Conservation (phyloP, 2,797 vertebrate genomes). For the Sebastes nivosus region DNA sequence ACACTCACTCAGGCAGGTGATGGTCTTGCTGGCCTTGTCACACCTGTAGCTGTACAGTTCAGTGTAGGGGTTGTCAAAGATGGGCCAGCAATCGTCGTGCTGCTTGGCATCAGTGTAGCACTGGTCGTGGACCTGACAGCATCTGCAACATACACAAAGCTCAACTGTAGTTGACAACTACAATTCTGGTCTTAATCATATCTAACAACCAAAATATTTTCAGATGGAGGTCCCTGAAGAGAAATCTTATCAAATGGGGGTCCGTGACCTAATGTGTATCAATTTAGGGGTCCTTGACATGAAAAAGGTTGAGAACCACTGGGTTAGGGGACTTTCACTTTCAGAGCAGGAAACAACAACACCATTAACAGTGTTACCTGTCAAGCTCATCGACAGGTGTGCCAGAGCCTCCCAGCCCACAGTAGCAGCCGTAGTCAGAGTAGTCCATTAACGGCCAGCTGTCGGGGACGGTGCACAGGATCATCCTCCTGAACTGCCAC, state of each 20-base stretch:
- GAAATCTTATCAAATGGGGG: no score
- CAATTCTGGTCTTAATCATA: no score
- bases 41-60: conserved; percentile 57
- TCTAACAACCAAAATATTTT: no score
- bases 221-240: no score
- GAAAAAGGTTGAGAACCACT: no score
- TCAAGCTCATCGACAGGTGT: conserved; percentile 70
- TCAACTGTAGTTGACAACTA: no score
- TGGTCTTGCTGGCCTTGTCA: conserved; percentile 23
- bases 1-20: conserved; percentile 62
- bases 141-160: conserved; percentile 33
- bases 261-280: no score
- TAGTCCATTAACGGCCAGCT: conserved; percentile 62
- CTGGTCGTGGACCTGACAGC: conserved; percentile 64
- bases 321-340: background rate
- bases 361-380: conserved; percentile 44
- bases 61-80: conserved; percentile 70
- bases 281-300: no score
- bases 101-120: conserved; percentile 63
- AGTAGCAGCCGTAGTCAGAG: conserved; percentile 69
- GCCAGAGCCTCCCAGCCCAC: conserved; percentile 65
- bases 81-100: conserved; percentile 44
- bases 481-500: conserved; percentile 71
- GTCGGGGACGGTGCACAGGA: conserved; percentile 55
- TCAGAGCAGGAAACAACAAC: background rate